phyloP scores from a whole-genome alignment of 2,888 invertebrate genomes.

The Drosophila stalkeri region DNA sequence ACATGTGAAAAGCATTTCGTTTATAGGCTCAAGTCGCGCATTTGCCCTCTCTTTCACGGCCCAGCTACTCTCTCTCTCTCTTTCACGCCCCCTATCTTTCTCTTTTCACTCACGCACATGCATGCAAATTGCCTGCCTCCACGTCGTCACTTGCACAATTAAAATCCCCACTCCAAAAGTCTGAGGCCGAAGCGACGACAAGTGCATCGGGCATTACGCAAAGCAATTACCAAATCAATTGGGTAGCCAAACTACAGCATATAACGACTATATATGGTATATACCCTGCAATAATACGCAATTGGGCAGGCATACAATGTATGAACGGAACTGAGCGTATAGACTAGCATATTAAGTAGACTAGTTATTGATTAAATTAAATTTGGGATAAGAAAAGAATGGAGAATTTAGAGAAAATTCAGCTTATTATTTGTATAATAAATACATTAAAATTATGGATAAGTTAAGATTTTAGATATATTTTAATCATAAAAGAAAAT shows the following conservation, averaged over 20 bases:
- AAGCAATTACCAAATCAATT: slow-evolving; percentile 66
- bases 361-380: not conserved
- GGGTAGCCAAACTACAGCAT: slow-evolving; percentile 29
- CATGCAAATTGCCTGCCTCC: slow-evolving; percentile 59
- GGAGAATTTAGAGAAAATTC: not conserved
- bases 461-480: too few species aligned
- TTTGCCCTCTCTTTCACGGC: slow-evolving; percentile 16
- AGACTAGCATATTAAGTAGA: not conserved
- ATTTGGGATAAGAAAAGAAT: not conserved
- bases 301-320: not conserved
- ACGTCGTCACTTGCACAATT: slow-evolving; percentile 25
- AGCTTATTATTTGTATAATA: not conserved
- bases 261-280: slow-evolving; percentile 7
- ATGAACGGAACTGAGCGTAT: too few species aligned
- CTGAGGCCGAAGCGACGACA: slow-evolving; percentile 42
- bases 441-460: too few species aligned
- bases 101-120: slow-evolving; percentile 53
- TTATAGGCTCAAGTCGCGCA: slow-evolving; percentile 33
- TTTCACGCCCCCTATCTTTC: slow-evolving; percentile 3
- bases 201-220: slow-evolving; percentile 59
- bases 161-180: slow-evolving; percentile 34
- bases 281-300: slow-evolving; percentile 32
- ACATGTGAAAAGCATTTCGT: slow-evolving; percentile 57
- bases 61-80: not conserved
- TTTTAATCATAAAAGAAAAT: too few species aligned